phyloP scores from a whole-genome alignment of 2,888 invertebrate genomes.

The Melanophora roralis region DNA sequence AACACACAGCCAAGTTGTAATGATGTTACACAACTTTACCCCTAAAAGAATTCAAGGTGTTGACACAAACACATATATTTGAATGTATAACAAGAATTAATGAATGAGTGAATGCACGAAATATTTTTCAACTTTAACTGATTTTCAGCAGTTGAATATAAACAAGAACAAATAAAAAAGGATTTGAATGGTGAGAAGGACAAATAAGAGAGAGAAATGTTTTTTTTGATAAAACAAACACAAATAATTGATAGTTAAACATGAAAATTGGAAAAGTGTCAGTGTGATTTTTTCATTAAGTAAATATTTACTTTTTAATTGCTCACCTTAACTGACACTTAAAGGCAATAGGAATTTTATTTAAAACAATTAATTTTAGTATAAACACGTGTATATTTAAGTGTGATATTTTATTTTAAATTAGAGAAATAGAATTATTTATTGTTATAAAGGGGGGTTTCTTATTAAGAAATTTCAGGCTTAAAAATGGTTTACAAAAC shows the following conservation, averaged over 20 bases:
- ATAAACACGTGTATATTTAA: too few species aligned
- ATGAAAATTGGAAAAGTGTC: too few species aligned
- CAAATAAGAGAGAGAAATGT: not conserved
- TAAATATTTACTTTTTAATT: not conserved
- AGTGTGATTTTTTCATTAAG: too few species aligned
- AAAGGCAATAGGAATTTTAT: too few species aligned
- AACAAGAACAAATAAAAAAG: not conserved
- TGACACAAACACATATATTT: conserved; percentile 57
- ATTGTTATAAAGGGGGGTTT: too few species aligned
- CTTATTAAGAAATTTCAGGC: too few species aligned
- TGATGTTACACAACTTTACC: not conserved
- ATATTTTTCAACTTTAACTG: not conserved
- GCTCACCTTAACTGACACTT: too few species aligned
- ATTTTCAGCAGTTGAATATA: not conserved
- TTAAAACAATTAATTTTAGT: too few species aligned
- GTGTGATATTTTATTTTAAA: too few species aligned
- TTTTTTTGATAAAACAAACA: not conserved
- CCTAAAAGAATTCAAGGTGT: conserved; percentile 46
- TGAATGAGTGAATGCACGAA: not conserved
- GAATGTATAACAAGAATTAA: conserved; percentile 39
- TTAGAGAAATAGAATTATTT: too few species aligned
- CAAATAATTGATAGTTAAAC: conserved; percentile 23
- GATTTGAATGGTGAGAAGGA: not conserved
- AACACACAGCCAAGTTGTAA: not conserved
- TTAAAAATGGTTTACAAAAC: too few species aligned